Conservation (phyloP, 2,797 vertebrate species). For the Xiphorhynchus erythropygius region DNA sequence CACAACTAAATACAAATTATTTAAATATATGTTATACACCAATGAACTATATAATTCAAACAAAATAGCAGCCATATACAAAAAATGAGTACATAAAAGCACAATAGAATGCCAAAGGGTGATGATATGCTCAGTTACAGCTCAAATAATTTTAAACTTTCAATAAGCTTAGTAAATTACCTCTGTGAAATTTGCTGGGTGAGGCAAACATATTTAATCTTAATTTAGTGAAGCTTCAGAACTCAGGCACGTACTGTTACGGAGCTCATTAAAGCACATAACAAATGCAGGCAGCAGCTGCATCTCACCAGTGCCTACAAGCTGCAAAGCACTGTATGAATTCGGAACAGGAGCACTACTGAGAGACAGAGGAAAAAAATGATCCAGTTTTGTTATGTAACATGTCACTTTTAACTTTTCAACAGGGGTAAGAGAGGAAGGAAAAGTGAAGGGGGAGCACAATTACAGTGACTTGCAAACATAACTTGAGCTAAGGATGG, state of each 20-base stretch:
- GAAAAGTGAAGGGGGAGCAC: not conserved
- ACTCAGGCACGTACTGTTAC: not conserved
- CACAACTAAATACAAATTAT: not conserved
- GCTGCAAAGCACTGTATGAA: not conserved
- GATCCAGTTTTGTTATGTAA: not conserved
- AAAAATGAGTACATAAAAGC: not conserved
- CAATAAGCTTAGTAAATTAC: not conserved
- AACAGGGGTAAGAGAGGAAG: accelerated
- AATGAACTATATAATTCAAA: not conserved
- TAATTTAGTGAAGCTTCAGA: not conserved
- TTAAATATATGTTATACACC: not conserved
- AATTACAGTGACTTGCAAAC: not conserved
- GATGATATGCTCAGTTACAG: not conserved
- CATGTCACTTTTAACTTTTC: not conserved
- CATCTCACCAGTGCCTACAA: not conserved
- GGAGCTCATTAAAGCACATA: not conserved
- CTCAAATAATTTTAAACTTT: not conserved
- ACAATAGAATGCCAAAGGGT: not conserved
- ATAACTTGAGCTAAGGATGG: not conserved
- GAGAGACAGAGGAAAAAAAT: not conserved
- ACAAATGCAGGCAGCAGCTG: not conserved
- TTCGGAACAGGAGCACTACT: not conserved
- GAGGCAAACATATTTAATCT: not conserved
- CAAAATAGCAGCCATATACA: not conserved
- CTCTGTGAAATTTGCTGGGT: not conserved